These are phyloP conservation scores for Hydrotaea cyrtoneurina DNA, from an alignment of 2,888 invertebrate genomes.

Conservation along the genomic window DNA sequence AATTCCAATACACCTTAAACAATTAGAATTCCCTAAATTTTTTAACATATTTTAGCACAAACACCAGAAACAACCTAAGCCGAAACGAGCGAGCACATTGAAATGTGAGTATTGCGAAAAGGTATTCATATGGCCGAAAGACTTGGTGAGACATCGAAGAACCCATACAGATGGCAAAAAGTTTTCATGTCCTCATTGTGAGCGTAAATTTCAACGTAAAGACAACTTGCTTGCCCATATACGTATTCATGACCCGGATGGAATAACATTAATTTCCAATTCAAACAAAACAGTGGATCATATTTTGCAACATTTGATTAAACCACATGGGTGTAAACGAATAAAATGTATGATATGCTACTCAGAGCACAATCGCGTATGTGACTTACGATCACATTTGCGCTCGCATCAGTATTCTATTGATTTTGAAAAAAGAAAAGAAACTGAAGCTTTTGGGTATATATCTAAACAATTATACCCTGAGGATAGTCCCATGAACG, in stretches of 20 bases:
- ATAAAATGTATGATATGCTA: constrained; percentile 80
- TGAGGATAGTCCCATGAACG: constrained; percentile 66
- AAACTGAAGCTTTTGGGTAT: constrained; percentile 67
- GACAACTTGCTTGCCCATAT: constrained; percentile 84
- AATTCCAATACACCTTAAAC: too few species aligned
- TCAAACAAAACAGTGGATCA: constrained; percentile 57
- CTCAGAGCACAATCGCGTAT: constrained; percentile 76
- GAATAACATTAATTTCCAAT: constrained; percentile 43
- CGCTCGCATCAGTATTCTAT: constrained; percentile 71
- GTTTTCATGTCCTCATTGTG: constrained; percentile 83
- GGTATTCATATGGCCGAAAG: constrained; percentile 85
- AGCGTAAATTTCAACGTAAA: constrained; percentile 83
- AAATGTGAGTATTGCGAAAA: constrained; percentile 85
- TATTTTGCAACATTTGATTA: constrained; percentile 70
- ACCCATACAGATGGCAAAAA: constrained; percentile 83
- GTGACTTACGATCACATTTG: constrained; percentile 76
- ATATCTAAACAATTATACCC: constrained; percentile 74
- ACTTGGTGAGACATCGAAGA: constrained; percentile 85
- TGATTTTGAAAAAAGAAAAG: constrained; percentile 68
- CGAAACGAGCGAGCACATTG: constrained; percentile 77
- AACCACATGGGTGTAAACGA: constrained; percentile 77
- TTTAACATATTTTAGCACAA: constrained; percentile 62
- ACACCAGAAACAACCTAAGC: constrained; percentile 73
- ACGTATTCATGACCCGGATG: constrained; percentile 81
- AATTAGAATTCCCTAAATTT: too few species aligned